Evolutionary conservation across 2,888 invertebrate species (phyloP).

Genomic region (Cantharis rufa): DNA sequence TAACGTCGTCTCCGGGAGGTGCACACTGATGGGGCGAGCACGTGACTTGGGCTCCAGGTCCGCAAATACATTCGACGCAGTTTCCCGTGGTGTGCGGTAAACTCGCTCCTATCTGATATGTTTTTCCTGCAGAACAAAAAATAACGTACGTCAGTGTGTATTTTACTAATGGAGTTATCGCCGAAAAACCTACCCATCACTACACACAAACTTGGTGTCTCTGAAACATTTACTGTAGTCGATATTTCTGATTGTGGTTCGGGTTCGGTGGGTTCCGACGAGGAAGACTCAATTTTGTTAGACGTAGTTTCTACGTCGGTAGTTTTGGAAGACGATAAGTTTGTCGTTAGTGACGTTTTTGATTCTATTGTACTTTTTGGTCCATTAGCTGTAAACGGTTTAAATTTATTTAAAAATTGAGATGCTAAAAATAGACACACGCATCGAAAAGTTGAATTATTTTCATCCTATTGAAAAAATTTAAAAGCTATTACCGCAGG

Average conservation of each 20-base stretch:
- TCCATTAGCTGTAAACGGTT: constrained; percentile 16
- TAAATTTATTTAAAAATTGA: not conserved
- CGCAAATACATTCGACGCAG: constrained; percentile 72
- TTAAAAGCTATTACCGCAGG: constrained; percentile 51
- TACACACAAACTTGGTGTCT: constrained; percentile 50
- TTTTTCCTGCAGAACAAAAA: constrained; percentile 55
- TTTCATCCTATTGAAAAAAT: not conserved
- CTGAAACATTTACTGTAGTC: constrained; percentile 35
- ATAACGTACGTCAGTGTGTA: not conserved
- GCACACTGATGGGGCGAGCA: constrained; percentile 55
- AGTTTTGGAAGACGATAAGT: constrained; percentile 16
- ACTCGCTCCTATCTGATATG: constrained; percentile 67
- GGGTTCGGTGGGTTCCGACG: constrained; percentile 18
- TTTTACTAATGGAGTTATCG: not conserved
- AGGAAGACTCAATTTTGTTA: constrained; percentile 31
- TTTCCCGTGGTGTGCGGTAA: constrained; percentile 72
- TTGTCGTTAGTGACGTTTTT: constrained; percentile 22
- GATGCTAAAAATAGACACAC: not conserved
- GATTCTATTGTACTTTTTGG: constrained; percentile 19
- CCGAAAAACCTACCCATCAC: constrained; percentile 55
- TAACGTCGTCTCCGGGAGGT: constrained; percentile 51
- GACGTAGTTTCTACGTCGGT: constrained; percentile 1
- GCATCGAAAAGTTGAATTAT: not conserved
- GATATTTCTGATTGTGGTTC: constrained; percentile 23
- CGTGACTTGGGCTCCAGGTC: constrained; percentile 58